Evolutionary conservation across 2,888 invertebrate genomes (phyloP), one percentile per base, ranked within the genome.

Genomic region (Pristionchus entomophagus): DNA sequence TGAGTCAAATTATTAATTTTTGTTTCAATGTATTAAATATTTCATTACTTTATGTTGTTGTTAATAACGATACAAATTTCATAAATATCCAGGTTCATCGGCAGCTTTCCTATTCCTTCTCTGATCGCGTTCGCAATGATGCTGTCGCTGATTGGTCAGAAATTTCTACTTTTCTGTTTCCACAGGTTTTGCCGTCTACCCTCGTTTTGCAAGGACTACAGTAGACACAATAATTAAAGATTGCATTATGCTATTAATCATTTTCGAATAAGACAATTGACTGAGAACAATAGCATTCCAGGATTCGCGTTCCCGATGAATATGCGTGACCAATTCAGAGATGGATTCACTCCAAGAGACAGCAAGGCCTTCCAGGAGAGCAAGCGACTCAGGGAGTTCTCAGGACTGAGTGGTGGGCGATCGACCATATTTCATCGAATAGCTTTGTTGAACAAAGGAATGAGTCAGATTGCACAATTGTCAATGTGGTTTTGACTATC

Each of bases 281-380:
- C n/a, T n/a, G n/a, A n/a, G n/a, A n/a, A n/a, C n/a, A n/a, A n/a
- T n/a, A n/a, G n/a, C 5, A 32, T 88, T 88, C 49, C 87, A 88
- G 88, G 51, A 19, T 86, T 82, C 51, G 86, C 88, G 81, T 56
- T 84, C 83, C 87, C 87, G 0, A 85, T 91, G 45, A 82, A 88
- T 51, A 84, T 91, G 38, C 88, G 88, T 22, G 91, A 91, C 84
- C 90, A 91, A 73, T 90, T 91, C 8, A 86, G 93, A 8, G 93
- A 93, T 84, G 93, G 93, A 12, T 93, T 92, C 87, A 93, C 93
- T 2, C 93, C 93, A 1, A 84, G 86, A 12, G 91, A 91, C 35
- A 91, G 92, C 10, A 86, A 88, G 29, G 89, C 93, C 2, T 85
- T 91, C 2, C 82, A 87, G 35, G 93, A 93, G 86, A 91, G 90